phyloP scores from a whole-genome alignment of 2,888 invertebrate species.

The Pandemis cinnamomeana region DNA sequence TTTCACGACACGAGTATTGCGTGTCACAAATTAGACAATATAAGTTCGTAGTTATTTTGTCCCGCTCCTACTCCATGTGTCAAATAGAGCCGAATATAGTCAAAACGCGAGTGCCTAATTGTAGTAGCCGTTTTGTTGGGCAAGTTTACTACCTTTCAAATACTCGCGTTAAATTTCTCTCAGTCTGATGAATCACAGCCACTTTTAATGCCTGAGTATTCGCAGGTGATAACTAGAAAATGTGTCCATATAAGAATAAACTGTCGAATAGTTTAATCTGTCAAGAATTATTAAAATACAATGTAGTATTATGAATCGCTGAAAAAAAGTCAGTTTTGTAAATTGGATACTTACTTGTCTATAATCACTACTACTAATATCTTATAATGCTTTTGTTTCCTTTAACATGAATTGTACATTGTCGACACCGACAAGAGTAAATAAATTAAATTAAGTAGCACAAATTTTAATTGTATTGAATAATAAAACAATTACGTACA shows the following conservation, averaged over 20 bases:
- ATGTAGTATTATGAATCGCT: no score
- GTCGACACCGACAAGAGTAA: no score
- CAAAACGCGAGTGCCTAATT: background rate
- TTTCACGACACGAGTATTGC: background rate
- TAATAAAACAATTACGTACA: no score
- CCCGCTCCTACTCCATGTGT: background rate
- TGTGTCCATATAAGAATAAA: background rate
- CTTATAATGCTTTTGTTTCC: no score
- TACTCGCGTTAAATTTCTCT: slow-evolving; percentile 17
- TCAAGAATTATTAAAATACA: no score
- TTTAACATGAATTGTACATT: no score
- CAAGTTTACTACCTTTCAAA: slow-evolving; percentile 12
- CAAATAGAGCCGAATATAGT: background rate
- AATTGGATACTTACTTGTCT: no score
- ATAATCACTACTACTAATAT: no score
- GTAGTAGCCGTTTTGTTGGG: background rate
- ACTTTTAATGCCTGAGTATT: slow-evolving; percentile 8
- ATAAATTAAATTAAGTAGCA: no score
- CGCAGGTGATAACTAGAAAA: background rate
- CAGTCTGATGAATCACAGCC: slow-evolving; percentile 12
- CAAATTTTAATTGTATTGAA: no score
- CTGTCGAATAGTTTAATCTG: background rate
- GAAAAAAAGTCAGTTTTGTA: no score
- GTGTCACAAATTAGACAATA: background rate
- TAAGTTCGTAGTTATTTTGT: background rate